Percentiles rank a stretch among this genome's conserved stretches.
These are phyloP conservation scores for Saxidomus purpurata DNA, from an alignment of 1,140 invertebrate genomes.

Conservation along the genomic window DNA sequence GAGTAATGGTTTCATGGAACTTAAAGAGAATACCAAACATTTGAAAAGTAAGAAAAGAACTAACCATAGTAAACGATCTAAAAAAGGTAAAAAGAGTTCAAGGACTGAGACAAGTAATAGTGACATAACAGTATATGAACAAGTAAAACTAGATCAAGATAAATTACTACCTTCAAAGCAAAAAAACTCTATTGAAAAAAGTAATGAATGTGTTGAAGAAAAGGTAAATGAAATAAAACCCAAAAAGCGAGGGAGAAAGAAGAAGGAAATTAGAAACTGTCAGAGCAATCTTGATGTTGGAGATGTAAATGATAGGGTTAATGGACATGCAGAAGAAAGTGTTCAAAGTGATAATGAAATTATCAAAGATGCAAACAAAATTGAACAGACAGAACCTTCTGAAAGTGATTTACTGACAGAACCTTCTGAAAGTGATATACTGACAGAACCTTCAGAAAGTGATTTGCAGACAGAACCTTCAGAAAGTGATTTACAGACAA, in stretches of 20 bases:
- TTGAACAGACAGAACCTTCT: neutral
- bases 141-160: neutral
- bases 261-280: neutral
- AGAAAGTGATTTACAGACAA: too few relatives aligned
- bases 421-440: too few relatives aligned
- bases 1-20: neutral
- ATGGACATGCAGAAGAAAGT: constrained; percentile 1
- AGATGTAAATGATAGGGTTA: neutral
- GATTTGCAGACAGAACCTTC: too few relatives aligned
- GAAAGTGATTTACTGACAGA: neutral
- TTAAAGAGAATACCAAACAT: neutral
- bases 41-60: neutral
- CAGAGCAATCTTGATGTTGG: neutral
- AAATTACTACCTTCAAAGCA: neutral
- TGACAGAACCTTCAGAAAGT: too few relatives aligned
- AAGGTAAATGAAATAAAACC: neutral
- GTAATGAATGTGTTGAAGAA: neutral
- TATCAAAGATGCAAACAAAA: neutral
- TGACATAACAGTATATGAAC: neutral
- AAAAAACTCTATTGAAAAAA: neutral
- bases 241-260: neutral
- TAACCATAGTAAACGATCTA: neutral
- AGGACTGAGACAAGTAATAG: neutral
- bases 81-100: neutral
- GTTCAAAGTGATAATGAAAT: neutral